Conservation (phyloP, 2,797 vertebrate genomes). For the Sternarchorhynchus goeldii region DNA sequence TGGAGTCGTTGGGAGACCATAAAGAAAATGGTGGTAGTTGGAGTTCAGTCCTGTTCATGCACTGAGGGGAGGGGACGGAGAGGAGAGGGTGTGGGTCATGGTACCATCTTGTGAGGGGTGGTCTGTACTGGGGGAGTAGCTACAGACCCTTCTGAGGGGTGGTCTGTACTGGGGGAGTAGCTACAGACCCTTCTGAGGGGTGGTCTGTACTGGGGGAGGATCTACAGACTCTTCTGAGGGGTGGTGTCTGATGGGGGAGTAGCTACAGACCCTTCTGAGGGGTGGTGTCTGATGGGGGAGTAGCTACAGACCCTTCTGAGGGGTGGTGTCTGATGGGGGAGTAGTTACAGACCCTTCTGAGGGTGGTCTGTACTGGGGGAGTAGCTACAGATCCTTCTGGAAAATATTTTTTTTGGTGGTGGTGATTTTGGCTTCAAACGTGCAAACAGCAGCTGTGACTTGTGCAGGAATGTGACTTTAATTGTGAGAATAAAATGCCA, state of each 20-base stretch:
- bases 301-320: no score
- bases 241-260: no score
- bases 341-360: no score
- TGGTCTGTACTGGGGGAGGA: no score
- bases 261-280: not conserved
- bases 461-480: not conserved
- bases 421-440: not conserved
- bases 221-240: no score
- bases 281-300: not conserved
- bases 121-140: not conserved
- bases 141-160: not conserved
- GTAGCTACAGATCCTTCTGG: no score
- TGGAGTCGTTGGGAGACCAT: not conserved
- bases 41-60: not conserved
- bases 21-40: not conserved
- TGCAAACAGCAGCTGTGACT: not conserved
- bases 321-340: not conserved
- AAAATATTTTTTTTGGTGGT: not conserved
- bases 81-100: not conserved
- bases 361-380: no score
- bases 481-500: constrained; percentile 20
- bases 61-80: no score
- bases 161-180: no score
- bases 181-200: no score
- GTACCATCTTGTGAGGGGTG: not conserved